Evolutionary conservation across 2,797 vertebrate genomes (phyloP), one percentile per base, ranked within the genome.

Genomic region (Loriculus beryllinus): DNA sequence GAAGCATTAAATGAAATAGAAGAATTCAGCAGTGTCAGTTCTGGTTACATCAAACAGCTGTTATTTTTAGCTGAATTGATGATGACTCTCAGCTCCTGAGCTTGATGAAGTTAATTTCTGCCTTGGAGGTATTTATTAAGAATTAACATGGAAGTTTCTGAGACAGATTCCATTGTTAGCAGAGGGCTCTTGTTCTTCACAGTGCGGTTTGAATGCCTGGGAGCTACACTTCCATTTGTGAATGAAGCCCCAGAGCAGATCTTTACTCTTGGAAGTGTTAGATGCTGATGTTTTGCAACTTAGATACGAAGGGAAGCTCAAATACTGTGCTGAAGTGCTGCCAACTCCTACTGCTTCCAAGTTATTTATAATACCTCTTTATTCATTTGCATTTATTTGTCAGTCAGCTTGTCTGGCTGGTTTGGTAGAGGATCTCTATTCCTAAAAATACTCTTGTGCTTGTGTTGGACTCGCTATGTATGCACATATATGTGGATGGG

Each of bases 271-370:
- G 74, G 56, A 85, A 74, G 57, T 6, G 15, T 75, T 80, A 37
- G 45, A 20, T 68, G 48, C 68, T 82, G 65, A 9, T 72, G 33
- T 71, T 93, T 69, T 75, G 40, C 49, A 68, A 6, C 35, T 84
- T 35, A 14, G 26, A 51, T 68, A 6, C 29, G 75, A 87, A 91
- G 49, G 19, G 39, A 22, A 92, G 48, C 76, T 89, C 59, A 60
- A 64, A 70, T 13, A 28, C 45, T 77, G 26, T 49, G 52, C 81
- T 87, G 83, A 17, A 17, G 37, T 92, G 78, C 78, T 95, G 93
- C 93, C 91, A 91, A 19, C 76, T 93, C 75, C 56, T 92, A 79
- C n/a, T 65, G 39, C 85, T 94, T 83, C 56, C 25, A 14, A 56
- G 49, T 78, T 88, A 29, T 74, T 94, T 92, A 14, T 89, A 68